Evolutionary conservation across 1,140 invertebrate species (phyloP).

Genomic region (Nymphalis io): DNA sequence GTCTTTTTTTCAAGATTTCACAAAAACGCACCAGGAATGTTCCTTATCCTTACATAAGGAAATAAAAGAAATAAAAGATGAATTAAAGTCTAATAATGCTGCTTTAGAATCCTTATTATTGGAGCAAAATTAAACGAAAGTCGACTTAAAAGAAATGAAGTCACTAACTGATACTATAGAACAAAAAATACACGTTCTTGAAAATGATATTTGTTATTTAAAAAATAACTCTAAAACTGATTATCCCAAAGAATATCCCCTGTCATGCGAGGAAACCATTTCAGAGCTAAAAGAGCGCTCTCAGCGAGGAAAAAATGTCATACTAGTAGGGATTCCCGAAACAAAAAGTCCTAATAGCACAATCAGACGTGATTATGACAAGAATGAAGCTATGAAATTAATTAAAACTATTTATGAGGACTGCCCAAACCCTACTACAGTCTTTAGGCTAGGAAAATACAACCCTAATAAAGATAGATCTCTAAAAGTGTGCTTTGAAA

Average conservation of each 20-base stretch:
- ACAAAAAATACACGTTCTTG: constrained; percentile 22
- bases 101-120: constrained; percentile 13
- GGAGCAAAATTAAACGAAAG: constrained; percentile 22
- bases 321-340: constrained; percentile 28
- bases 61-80: constrained; percentile 23
- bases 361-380: constrained; percentile 16
- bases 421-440: constrained; percentile 26
- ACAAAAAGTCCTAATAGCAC: background rate
- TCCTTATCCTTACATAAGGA: constrained; percentile 19
- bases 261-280: constrained; percentile 14
- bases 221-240: constrained; percentile 16
- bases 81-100: constrained; percentile 24
- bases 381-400: constrained; percentile 4
- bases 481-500: constrained; percentile 30
- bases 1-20: constrained; percentile 20
- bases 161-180: constrained; percentile 15
- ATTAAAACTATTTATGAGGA: constrained; percentile 19
- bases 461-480: constrained; percentile 22
- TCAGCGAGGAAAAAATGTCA: constrained; percentile 29
- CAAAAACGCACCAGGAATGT: constrained; percentile 18
- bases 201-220: constrained; percentile 20
- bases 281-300: constrained; percentile 20
- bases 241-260: constrained; percentile 20
- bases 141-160: constrained; percentile 7
- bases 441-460: constrained; percentile 29